Base-by-base conservation (phyloP, 2,888 invertebrate species). In the Ormyrus nitidulus region DNA sequence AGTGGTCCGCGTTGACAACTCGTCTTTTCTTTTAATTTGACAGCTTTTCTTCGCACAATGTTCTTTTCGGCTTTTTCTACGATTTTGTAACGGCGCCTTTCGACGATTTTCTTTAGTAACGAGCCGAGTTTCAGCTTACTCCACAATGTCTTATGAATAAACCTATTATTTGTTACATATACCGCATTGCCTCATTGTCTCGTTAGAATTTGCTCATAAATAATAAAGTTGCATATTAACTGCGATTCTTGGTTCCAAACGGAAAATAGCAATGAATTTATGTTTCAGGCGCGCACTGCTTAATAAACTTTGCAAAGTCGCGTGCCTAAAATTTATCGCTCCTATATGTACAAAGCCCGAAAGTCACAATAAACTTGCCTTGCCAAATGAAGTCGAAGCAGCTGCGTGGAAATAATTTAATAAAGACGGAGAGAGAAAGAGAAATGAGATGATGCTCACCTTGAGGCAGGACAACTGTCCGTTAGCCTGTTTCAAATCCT, bases 401-500 rank as follows among this genome's bases (percentile, higher is more conserved):
- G 34, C 19, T 19, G 19, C 34, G 34, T 2, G n/a, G 34, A 34
- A 34, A 34, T 34, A 3, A 34, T 34, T 34, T 34, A 34, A 34
- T 34, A 34, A 34, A 34, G 3, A 34, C 34, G 34, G n/a, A n/a
- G 34, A 34, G 34, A 34, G 34, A 34, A 34, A 34, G 58, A 68
- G 56, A 76, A 82, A 82, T 77, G 82, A 76, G 73, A 83, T 80
- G 82, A 82, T 72, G 85, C 88, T 91, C 91, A 96, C 96, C 94
- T 96, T 96, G 84, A 97, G 92, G 89, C 95, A 95, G 80, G 96
- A 95, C 79, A 96, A 91, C 87, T 95, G 95, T 61, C 96, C 96
- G 86, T 95, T 95, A 68, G 95, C 95, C 91, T 96, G 96, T 89
- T 97, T 96, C 82, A 97, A 92, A 91, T 96, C 96, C 91, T 97